Evolutionary conservation across 2,888 invertebrate species (phyloP).

Genomic region (Ceraclea dissimilis): DNA sequence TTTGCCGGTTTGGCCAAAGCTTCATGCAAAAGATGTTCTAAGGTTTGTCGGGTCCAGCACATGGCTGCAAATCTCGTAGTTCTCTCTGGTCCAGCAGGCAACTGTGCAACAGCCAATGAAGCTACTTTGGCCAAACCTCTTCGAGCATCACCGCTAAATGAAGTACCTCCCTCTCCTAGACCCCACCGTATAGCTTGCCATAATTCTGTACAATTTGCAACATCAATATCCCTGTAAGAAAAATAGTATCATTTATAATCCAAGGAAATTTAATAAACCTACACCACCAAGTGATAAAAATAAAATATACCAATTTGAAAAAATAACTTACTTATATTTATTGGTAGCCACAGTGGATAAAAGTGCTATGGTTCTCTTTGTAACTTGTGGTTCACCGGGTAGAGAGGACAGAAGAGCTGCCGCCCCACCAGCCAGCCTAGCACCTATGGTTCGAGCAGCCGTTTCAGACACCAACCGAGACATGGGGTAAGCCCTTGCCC

Average conservation of each 20-base stretch:
- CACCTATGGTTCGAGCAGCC: neutral
- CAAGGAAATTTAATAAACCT: no score
- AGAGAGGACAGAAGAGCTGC: constrained; percentile 18
- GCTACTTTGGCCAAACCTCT: constrained; percentile 19
- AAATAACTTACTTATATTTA: constrained; percentile 13
- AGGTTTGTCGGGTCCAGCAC: neutral
- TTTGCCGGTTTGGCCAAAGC: neutral
- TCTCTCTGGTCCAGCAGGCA: constrained; percentile 8
- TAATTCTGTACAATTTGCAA: constrained; percentile 10
- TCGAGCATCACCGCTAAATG: constrained; percentile 15
- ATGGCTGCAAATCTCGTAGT: neutral
- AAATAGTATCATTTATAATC: neutral
- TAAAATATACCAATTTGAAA: neutral
- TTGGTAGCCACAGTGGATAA: constrained; percentile 19
- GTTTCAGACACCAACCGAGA: neutral
- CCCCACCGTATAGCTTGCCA: constrained; percentile 24
- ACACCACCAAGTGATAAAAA: no score
- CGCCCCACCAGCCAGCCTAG: constrained; percentile 15
- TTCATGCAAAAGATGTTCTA: constrained; percentile 1
- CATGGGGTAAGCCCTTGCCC: constrained; percentile 16
- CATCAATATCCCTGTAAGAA: constrained; percentile 17
- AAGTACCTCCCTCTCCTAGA: constrained; percentile 16
- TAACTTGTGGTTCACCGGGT: constrained; percentile 20
- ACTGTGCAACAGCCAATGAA: constrained; percentile 12
- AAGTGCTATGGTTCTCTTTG: constrained; percentile 17